Evolutionary conservation across 2,113 vertebrate genomes (phyloP).

Genomic region (Picathartes gymnocephalus): DNA sequence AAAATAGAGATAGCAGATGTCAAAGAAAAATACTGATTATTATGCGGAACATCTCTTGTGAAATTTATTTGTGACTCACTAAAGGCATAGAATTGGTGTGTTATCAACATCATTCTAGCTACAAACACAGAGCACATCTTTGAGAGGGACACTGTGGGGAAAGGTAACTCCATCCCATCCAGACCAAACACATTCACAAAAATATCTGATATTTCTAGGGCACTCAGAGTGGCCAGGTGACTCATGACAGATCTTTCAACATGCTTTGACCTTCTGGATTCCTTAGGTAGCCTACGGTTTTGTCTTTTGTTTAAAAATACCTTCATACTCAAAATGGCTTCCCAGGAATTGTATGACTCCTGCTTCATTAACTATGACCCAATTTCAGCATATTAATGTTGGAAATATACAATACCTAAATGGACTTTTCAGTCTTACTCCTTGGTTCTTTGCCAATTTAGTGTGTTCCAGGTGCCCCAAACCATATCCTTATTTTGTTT

Average conservation of each 20-base stretch:
- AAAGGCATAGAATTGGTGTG: background rate
- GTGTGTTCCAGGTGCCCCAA: background rate
- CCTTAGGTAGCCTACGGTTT: background rate
- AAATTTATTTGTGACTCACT: background rate
- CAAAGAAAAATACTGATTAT: background rate
- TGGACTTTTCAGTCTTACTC: background rate
- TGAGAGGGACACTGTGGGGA: background rate
- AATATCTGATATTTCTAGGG: background rate
- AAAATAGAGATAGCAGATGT: background rate
- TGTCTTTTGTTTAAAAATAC: background rate
- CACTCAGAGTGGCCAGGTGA: background rate
- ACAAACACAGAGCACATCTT: background rate
- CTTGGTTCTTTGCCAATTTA: background rate
- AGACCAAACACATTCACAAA: background rate
- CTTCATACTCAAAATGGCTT: background rate
- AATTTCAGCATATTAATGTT: rapidly evolving
- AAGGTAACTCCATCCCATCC: background rate
- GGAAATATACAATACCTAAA: background rate
- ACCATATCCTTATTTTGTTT: background rate
- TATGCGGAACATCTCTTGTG: rapidly evolving
- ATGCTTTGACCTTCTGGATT: background rate
- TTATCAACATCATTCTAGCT: background rate
- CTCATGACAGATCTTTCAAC: background rate
- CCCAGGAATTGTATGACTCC: background rate
- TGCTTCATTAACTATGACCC: background rate